Evolutionary conservation across 2,888 invertebrate species (phyloP).

Genomic region (Troilus luridus): DNA sequence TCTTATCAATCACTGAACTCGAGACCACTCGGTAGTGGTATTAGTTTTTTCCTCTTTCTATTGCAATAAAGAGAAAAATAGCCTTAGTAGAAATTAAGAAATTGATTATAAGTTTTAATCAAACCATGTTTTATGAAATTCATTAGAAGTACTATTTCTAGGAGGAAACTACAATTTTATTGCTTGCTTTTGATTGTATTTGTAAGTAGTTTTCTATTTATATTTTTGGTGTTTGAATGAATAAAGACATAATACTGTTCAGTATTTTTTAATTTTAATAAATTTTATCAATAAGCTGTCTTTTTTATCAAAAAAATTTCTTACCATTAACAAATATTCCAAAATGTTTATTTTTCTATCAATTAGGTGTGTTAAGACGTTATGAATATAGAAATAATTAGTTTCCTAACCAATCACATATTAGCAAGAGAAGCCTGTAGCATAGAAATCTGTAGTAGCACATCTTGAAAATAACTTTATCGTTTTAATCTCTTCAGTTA

Average conservation of each 20-base stretch:
- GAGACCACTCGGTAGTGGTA: background rate
- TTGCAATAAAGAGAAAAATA: background rate
- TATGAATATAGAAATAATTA: too few relatives aligned
- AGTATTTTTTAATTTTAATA: background rate
- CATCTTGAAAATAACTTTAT: too few relatives aligned
- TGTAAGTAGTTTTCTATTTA: background rate
- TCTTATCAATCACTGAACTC: background rate
- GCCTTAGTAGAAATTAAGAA: background rate
- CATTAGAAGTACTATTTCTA: background rate
- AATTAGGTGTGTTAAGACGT: too few relatives aligned
- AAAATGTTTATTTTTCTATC: too few relatives aligned
- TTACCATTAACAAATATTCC: too few relatives aligned
- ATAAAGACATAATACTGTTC: background rate
- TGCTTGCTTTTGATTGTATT: background rate
- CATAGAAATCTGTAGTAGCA: too few relatives aligned
- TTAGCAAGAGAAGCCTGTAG: too few relatives aligned
- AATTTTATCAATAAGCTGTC: too few relatives aligned
- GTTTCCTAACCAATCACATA: too few relatives aligned
- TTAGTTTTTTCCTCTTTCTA: background rate
- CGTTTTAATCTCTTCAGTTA: too few relatives aligned
- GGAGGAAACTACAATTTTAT: background rate
- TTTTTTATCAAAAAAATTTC: too few relatives aligned
- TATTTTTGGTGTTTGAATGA: background rate
- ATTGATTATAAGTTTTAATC: background rate
- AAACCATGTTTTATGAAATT: background rate